Percentiles rank a stretch among this genome's conserved stretches.
These are phyloP conservation scores for Polydrusus tereticollis DNA, from an alignment of 2,888 invertebrate genomes.

Conservation along the genomic window DNA sequence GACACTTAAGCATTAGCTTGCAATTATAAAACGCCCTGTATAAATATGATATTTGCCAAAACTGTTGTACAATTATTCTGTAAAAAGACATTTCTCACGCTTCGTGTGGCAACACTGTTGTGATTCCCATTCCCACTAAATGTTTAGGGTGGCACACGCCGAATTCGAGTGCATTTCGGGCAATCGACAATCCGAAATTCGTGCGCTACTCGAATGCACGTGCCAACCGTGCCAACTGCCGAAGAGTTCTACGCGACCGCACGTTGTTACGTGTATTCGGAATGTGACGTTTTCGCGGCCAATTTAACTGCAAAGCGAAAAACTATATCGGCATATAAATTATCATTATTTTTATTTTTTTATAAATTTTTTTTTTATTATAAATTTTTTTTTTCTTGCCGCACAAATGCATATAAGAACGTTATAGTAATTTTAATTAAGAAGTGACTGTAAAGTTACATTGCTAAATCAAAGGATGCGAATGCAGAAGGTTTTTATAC, in stretches of 20 bases:
- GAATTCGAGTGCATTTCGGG: conserved; percentile 41
- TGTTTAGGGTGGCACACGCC: conserved; percentile 44
- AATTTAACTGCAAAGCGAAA: neutral
- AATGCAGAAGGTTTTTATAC: too few relatives aligned
- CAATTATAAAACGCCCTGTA: too few relatives aligned
- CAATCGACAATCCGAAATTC: conserved; percentile 41
- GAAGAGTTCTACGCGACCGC: conserved; percentile 37
- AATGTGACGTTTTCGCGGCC: conserved; percentile 1
- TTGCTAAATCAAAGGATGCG: too few relatives aligned
- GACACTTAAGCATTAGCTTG: too few relatives aligned
- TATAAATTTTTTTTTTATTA: too few relatives aligned
- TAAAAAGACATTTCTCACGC: neutral
- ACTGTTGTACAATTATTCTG: neutral
- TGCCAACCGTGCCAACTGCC: conserved; percentile 22
- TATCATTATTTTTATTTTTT: too few relatives aligned
- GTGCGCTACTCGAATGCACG: conserved; percentile 28
- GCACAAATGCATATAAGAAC: too few relatives aligned
- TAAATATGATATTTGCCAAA: too few relatives aligned
- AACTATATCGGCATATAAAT: too few relatives aligned
- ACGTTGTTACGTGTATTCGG: neutral
- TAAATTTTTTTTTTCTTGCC: too few relatives aligned
- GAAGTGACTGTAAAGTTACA: too few relatives aligned
- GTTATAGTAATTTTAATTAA: too few relatives aligned
- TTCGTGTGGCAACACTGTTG: conserved; percentile 24
- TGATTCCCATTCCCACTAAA: conserved; percentile 37